These are phyloP conservation scores for Stichopus chloronotus DNA, from an alignment of 35 echinoderm and acorn worm genomes.

Conservation along the genomic window DNA sequence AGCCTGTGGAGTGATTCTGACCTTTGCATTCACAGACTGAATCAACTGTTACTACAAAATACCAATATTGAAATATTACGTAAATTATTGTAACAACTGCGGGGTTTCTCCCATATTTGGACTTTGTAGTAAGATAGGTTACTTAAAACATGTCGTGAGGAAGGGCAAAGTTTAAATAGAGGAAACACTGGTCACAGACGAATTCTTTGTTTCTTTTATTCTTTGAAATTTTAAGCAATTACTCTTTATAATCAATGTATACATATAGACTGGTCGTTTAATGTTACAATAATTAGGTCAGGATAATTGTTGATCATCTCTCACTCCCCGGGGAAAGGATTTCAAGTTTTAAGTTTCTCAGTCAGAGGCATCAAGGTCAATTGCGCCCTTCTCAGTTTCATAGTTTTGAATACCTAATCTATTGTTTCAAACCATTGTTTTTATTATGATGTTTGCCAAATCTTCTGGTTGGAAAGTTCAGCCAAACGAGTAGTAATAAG, in stretches of 20 bases:
- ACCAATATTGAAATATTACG: neutral
- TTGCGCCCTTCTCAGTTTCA: neutral
- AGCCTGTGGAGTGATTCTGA: neutral
- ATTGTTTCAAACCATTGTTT: neutral
- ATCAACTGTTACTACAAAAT: neutral
- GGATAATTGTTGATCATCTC: slow-evolving; percentile 4
- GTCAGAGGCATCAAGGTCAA: slow-evolving; percentile 12
- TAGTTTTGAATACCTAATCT: neutral
- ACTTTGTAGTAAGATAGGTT: neutral
- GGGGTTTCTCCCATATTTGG: slow-evolving; percentile 38
- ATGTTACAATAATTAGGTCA: slow-evolving; percentile 47
- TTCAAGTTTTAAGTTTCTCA: slow-evolving; percentile 17
- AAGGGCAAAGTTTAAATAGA: slow-evolving; percentile 16
- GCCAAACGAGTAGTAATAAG: too few species aligned
- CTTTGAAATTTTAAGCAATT: slow-evolving; percentile 35
- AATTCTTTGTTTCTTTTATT: neutral
- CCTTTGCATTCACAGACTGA: slow-evolving; percentile 1
- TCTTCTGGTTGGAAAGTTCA: too few species aligned
- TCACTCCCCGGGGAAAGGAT: neutral
- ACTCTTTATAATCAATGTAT: slow-evolving; percentile 11
- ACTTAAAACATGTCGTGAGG: neutral
- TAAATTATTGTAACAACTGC: neutral
- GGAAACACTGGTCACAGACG: slow-evolving; percentile 36
- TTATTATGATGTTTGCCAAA: too few species aligned
- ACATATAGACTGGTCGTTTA: neutral